Percentiles rank a stretch among this genome's conserved stretches.
phyloP scores from a whole-genome alignment of 2,113 vertebrate genomes.

The Syngnathoides biaculeatus region DNA sequence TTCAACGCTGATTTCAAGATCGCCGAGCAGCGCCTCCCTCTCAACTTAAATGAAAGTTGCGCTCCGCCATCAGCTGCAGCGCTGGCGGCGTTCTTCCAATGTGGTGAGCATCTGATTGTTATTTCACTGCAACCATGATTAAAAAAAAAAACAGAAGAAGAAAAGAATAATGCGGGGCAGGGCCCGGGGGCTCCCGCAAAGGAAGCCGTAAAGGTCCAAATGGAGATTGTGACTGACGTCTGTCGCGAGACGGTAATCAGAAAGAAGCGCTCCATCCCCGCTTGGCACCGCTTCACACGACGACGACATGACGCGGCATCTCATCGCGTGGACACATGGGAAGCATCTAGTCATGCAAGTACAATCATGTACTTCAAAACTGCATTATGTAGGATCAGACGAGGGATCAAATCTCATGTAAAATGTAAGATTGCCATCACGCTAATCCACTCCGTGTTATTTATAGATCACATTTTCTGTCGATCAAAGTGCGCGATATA shows the following conservation, averaged over 20 bases:
- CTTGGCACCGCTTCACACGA: constrained; percentile 20
- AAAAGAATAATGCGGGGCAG: constrained; percentile 27
- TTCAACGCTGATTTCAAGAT: constrained; percentile 39
- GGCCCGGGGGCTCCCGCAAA: constrained; percentile 43
- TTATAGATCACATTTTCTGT: neutral
- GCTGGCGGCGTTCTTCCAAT: constrained; percentile 42
- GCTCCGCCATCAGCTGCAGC: neutral
- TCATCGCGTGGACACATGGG: constrained; percentile 2
- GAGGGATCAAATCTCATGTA: neutral
- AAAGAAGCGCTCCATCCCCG: constrained; percentile 48
- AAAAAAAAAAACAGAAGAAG: constrained; percentile 55
- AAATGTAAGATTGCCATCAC: neutral
- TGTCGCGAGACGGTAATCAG: constrained; percentile 64
- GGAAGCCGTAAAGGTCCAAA: constrained; percentile 65
- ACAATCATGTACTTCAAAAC: neutral
- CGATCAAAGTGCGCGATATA: too few species aligned
- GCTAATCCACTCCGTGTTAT: neutral
- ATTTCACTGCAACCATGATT: constrained; percentile 71
- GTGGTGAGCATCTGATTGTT: constrained; percentile 70
- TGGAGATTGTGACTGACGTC: constrained; percentile 63
- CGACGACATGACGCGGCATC: constrained; percentile 16
- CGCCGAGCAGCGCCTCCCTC: constrained; percentile 44
- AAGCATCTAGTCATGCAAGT: neutral
- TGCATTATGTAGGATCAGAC: too few species aligned
- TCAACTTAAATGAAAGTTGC: constrained; percentile 34